A percentile compares a stretch with the other conserved stretches of the same genome.
Conservation (phyloP, 2,113 vertebrate genomes). For the Cryptoleucopteryx plumbea region DNA sequence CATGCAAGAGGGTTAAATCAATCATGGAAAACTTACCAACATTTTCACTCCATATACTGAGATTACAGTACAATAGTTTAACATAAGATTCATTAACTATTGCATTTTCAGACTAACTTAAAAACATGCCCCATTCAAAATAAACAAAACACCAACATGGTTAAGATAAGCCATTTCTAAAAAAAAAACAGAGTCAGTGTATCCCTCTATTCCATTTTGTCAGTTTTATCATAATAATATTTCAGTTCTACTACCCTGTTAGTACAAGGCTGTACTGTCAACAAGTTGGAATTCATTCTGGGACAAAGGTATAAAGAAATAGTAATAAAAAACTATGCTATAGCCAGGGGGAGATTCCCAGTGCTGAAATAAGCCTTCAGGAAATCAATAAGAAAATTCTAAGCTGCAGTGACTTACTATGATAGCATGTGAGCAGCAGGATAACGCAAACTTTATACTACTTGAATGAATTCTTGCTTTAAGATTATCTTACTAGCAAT, state of each 20-base stretch:
- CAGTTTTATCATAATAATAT: background rate
- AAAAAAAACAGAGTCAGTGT: background rate
- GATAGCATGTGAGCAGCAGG: background rate
- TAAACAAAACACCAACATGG: background rate
- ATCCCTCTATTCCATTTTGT: background rate
- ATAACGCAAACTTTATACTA: background rate
- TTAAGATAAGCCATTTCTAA: background rate
- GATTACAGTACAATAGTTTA: background rate
- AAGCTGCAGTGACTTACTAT: background rate
- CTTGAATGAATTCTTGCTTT: background rate
- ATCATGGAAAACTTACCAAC: background rate
- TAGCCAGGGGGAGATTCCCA: background rate
- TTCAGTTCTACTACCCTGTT: background rate
- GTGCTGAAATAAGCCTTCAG: constrained; percentile 7
- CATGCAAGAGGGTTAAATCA: background rate
- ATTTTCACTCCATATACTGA: background rate
- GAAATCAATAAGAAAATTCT: constrained; percentile 2
- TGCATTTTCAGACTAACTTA: background rate
- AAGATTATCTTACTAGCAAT: background rate
- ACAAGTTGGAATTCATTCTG: background rate
- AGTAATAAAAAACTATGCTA: background rate
- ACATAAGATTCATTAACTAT: background rate
- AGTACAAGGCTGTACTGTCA: background rate
- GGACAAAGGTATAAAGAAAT: background rate
- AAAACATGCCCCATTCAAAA: background rate